phyloP scores from a whole-genome alignment of 1,140 invertebrate genomes.

The Microplitis demolitor region DNA sequence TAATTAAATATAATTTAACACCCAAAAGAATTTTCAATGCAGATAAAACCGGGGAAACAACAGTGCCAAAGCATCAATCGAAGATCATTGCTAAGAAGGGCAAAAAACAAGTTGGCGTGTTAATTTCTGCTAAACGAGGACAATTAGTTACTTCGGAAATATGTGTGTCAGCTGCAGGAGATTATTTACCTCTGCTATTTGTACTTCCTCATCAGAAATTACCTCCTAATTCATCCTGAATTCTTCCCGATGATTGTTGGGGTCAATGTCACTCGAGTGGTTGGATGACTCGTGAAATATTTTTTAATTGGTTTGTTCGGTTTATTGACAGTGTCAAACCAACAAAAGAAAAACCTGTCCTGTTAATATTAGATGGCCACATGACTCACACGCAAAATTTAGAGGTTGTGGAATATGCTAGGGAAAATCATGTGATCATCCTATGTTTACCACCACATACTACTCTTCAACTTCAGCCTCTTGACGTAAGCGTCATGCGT shows the following conservation, averaged over 20 bases:
- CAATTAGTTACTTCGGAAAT: slow-evolving; percentile 36
- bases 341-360: slow-evolving; percentile 36
- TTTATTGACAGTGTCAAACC: slow-evolving; percentile 42
- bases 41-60: slow-evolving; percentile 42
- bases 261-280: slow-evolving; percentile 30
- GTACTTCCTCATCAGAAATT: slow-evolving; percentile 37
- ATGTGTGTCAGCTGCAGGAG: slow-evolving; percentile 41
- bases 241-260: slow-evolving; percentile 20
- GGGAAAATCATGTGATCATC: slow-evolving; percentile 22
- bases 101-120: slow-evolving; percentile 36
- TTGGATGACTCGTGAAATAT: slow-evolving; percentile 38
- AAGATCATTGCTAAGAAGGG: slow-evolving; percentile 35
- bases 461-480: slow-evolving; percentile 48
- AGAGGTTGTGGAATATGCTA: slow-evolving; percentile 11
- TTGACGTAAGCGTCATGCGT: slow-evolving; percentile 54
- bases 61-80: slow-evolving; percentile 35
- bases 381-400: slow-evolving; percentile 26
- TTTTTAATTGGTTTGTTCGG: slow-evolving; percentile 36
- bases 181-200: slow-evolving; percentile 42
- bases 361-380: slow-evolving; percentile 48
- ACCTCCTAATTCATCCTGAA: slow-evolving; percentile 26
- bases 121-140: slow-evolving; percentile 41
- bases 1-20: slow-evolving; percentile 35
- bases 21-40: slow-evolving; percentile 37
- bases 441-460: slow-evolving; percentile 18